Evolutionary conservation across 2,888 invertebrate genomes (phyloP).

Genomic region (Agrochola circellaris): DNA sequence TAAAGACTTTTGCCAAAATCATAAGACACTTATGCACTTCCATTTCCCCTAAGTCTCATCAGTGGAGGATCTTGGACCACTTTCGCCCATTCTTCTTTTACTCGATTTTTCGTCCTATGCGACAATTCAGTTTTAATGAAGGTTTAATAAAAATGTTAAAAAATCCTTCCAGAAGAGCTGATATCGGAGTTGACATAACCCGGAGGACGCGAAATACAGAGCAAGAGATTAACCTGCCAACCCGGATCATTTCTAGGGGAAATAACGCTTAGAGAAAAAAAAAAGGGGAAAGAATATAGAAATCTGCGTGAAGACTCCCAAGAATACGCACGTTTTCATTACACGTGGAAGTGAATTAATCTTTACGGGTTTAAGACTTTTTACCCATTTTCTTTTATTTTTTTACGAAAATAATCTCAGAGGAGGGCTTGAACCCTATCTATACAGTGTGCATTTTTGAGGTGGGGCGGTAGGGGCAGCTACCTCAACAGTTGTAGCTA

Average conservation of each 20-base stretch:
- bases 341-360: conserved; percentile 18
- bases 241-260: neutral
- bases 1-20: no score
- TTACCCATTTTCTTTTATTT: conserved; percentile 10
- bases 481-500: no score
- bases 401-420: no score
- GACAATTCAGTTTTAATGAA: no score
- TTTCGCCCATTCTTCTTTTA: no score
- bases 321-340: conserved; percentile 39
- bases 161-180: neutral
- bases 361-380: conserved; percentile 38
- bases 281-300: conserved; percentile 8
- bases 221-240: conserved; percentile 1
- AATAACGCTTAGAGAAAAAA: conserved; percentile 12
- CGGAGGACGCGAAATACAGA: neutral
- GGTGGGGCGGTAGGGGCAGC: no score
- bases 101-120: neutral
- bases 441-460: no score
- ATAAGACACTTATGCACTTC: no score
- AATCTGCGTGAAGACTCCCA: neutral
- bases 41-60: no score
- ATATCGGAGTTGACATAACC: neutral
- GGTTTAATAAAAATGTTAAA: neutral
- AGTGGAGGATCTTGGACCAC: no score
- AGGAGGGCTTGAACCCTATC: no score